Evolutionary conservation across 2,888 invertebrate genomes (phyloP), one percentile per base, ranked within the genome.

Genomic region (Drosophila setosimentum): DNA sequence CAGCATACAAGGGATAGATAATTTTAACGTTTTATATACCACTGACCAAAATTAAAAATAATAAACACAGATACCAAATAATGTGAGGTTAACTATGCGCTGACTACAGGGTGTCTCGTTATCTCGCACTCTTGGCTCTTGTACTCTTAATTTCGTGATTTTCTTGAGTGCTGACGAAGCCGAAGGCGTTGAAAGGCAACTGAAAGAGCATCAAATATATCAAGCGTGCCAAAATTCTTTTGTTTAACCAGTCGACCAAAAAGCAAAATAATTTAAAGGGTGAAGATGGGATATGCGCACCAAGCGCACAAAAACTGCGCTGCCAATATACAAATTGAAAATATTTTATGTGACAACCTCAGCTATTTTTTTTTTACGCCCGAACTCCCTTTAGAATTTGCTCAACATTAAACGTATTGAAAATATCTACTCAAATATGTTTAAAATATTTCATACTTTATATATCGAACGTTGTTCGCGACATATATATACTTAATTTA

Each of bases 191-290:
- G 5, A 54, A 35, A 10, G 24, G 35, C 37, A 76, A 64, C 80
- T 18, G 35, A 72, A 63, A 45, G 73, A 77, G 59, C 57, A 45
- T 58, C 18, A 58, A 55, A 37, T 37, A 37, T 29, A 37, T 37
- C 24, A 29, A 27, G 40, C 7, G 33, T n/a, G 49, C 16, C 5
- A 10, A 49, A 59, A 16, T 48, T 35, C n/a, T 21, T 60, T 16
- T 50, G 10, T 49, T 49, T n/a, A 27, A 16, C 49, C 48, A 27
- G 3, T 37, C 54, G 13, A 55, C n/a, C 37, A 13, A 55, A 29
- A n/a, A 37, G 29, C 29, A 37, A 37, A 37, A 35, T 30, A 30
- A 35, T 27, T 27, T 27, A 5, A 54, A 18, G 35, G 10, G 18
- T 27, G 33, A 6, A 24, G 18, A 33, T 18, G 1, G 33, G 24